These are phyloP conservation scores for Lasioglossum lativentre DNA, from an alignment of 2,888 invertebrate genomes.

Conservation along the genomic window DNA sequence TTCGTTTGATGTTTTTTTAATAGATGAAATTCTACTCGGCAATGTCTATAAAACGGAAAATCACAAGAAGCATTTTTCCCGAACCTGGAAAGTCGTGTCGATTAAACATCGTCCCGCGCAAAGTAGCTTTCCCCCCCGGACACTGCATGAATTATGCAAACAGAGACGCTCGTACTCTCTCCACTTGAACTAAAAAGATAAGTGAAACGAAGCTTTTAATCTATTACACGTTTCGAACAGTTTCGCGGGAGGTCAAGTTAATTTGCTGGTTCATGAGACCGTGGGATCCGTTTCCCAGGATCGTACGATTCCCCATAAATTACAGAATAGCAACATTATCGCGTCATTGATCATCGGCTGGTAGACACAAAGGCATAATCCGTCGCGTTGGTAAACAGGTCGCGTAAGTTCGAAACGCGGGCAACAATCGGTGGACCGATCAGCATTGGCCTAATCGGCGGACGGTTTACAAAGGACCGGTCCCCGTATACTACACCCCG, in stretches of 20 bases:
- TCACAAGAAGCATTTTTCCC: neutral
- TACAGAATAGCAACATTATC: neutral
- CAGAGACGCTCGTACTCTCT: neutral
- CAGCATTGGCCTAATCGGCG: neutral
- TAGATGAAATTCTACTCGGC: neutral
- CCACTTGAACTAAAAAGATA: neutral
- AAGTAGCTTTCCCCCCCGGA: neutral
- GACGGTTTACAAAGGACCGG: neutral
- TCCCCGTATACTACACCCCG: neutral
- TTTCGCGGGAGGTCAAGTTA: neutral
- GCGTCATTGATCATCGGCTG: constrained; percentile 40
- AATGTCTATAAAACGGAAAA: neutral
- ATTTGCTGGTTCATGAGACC: neutral
- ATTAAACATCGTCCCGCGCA: neutral
- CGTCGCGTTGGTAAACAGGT: constrained; percentile 27
- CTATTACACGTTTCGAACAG: neutral
- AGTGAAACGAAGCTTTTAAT: neutral
- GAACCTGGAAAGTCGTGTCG: neutral
- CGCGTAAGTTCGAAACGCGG: constrained; percentile 42
- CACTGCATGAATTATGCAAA: neutral
- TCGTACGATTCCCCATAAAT: neutral
- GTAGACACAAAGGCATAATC: constrained; percentile 40
- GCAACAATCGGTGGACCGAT: constrained; percentile 17
- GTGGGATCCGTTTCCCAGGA: neutral
- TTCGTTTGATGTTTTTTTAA: neutral